phyloP scores from a whole-genome alignment of 2,113 vertebrate genomes.

The Pteruthius melanotis region DNA sequence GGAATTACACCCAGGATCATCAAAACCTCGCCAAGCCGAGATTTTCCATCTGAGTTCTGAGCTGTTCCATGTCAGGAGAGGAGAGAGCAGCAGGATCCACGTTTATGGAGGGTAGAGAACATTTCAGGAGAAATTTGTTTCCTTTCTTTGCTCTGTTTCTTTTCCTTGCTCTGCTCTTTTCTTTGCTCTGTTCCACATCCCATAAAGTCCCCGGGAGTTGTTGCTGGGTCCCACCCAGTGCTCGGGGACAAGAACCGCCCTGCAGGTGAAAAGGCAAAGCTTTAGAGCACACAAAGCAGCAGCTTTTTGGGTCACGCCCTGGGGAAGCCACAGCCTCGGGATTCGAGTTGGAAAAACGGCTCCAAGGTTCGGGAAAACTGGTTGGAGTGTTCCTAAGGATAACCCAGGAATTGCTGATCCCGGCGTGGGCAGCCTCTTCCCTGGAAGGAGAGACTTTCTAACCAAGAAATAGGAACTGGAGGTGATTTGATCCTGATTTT shows the following conservation, averaged over 20 bases:
- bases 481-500: too few species aligned
- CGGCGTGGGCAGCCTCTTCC: neutral
- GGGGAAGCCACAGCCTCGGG: neutral
- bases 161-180: too few species aligned
- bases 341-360: accelerated
- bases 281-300: neutral
- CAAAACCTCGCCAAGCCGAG: neutral
- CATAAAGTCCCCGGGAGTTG: neutral
- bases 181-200: neutral
- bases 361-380: accelerated
- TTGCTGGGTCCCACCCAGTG: neutral
- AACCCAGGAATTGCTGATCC: neutral
- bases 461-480: too few species aligned
- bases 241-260: neutral
- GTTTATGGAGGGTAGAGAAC: neutral
- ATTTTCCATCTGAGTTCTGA: neutral
- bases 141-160: too few species aligned
- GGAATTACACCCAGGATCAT: neutral
- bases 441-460: neutral
- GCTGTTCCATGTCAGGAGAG: neutral
- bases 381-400: neutral
- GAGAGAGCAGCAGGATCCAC: neutral
- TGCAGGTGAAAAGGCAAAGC: neutral
- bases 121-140: neutral
- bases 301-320: neutral